Evolutionary conservation across 2,113 vertebrate species (phyloP).

Genomic region (Rhabdomys dilectus): DNA sequence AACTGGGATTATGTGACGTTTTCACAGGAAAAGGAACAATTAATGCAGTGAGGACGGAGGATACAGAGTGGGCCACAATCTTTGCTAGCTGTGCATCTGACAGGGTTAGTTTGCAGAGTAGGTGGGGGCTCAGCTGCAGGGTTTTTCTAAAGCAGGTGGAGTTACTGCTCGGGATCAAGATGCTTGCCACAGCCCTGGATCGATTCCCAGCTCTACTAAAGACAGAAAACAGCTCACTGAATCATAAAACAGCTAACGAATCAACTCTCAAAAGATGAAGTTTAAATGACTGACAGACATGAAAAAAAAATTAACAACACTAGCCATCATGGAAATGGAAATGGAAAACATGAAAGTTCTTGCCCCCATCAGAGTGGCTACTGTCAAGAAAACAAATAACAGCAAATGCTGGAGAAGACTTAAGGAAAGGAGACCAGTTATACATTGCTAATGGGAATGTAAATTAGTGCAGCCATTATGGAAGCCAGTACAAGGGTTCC

Average conservation of each 20-base stretch:
- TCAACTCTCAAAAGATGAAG: background rate
- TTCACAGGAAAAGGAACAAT: background rate
- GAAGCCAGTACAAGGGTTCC: background rate
- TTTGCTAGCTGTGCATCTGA: background rate
- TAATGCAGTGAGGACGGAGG: background rate
- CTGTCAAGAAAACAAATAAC: background rate
- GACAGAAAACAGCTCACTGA: background rate
- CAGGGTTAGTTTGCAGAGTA: background rate
- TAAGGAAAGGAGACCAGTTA: background rate
- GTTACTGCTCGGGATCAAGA: background rate
- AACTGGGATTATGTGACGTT: background rate
- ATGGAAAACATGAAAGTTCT: background rate
- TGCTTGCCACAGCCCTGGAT: background rate
- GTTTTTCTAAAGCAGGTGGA: background rate
- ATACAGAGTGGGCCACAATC: background rate
- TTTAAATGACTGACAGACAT: background rate
- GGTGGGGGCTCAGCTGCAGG: too few species aligned
- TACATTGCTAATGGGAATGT: background rate
- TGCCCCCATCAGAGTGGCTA: background rate
- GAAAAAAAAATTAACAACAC: background rate
- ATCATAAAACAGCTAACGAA: background rate
- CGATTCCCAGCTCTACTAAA: background rate
- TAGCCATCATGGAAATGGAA: background rate
- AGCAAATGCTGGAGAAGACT: background rate
- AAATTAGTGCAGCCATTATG: background rate